A percentile compares a stretch with the other conserved stretches of the same genome.
Evolutionary conservation across 92 coral and sea anemone species (phyloP).

Genomic region (Porites evermanni): DNA sequence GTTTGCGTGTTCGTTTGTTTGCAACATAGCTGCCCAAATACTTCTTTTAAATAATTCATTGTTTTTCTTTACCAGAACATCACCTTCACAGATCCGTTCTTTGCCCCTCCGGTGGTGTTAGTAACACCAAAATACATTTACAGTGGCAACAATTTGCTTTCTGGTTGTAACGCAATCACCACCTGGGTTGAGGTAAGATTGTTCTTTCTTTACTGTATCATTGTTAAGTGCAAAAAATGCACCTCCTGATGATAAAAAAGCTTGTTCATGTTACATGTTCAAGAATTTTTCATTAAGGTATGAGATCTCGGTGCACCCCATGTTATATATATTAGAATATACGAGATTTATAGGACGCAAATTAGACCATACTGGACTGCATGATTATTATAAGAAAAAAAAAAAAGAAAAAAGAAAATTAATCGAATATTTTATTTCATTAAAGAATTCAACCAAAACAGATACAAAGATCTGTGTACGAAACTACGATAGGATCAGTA

Average conservation of each 20-base stretch:
- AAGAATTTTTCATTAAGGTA: too few relatives aligned
- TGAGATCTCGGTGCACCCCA: too few relatives aligned
- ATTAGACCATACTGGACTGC: not conserved
- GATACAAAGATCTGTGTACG: not conserved
- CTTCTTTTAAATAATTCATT: not conserved
- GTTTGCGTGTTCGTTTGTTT: too few relatives aligned
- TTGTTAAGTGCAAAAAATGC: not conserved
- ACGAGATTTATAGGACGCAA: too few relatives aligned
- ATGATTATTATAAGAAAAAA: not conserved
- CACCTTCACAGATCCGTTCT: not conserved
- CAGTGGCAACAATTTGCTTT: not conserved
- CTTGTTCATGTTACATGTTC: too few relatives aligned
- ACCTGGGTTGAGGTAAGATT: not conserved
- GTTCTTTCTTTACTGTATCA: not conserved
- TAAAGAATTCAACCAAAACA: not conserved
- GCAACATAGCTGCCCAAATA: not conserved
- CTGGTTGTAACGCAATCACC: not conserved
- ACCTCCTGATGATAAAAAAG: not conserved
- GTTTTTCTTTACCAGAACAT: not conserved
- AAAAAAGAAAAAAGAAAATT: not conserved
- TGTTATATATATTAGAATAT: too few relatives aligned
- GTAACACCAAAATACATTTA: not conserved
- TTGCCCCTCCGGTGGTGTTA: not conserved
- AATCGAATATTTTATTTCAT: not conserved
- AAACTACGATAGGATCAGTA: not conserved